Evolutionary conservation across 1,140 invertebrate genomes (phyloP).

Genomic region (Conus betulinus): DNA sequence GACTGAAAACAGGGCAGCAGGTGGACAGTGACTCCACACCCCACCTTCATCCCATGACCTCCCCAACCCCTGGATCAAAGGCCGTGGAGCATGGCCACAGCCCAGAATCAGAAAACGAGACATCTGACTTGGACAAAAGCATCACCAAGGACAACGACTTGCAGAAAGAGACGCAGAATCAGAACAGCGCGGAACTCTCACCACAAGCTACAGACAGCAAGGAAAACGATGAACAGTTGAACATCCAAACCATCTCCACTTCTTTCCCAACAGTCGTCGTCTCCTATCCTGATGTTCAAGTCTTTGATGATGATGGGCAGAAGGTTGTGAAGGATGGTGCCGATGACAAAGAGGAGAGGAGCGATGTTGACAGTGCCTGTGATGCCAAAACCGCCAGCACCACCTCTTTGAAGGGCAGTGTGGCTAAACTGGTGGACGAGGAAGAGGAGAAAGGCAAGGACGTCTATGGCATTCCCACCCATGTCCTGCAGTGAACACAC

Average conservation of each 20-base stretch:
- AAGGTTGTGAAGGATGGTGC: not conserved
- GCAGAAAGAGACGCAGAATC: not conserved
- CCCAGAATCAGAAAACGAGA: conserved; percentile 8
- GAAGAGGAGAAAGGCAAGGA: not conserved
- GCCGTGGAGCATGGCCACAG: not conserved
- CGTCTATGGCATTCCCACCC: not conserved
- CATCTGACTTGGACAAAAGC: conserved; percentile 4
- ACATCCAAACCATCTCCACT: not conserved
- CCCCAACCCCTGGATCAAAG: not conserved
- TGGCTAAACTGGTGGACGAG: not conserved
- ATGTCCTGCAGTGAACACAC: not conserved
- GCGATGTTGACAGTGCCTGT: not conserved
- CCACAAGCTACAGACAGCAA: not conserved
- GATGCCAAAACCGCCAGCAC: not conserved
- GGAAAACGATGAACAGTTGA: not conserved
- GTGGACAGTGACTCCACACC: not conserved
- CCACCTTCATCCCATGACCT: not conserved
- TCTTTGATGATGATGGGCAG: not conserved
- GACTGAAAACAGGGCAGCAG: not conserved
- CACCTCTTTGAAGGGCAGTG: not conserved
- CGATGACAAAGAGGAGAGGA: not conserved
- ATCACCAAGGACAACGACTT: not conserved
- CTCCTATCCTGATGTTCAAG: not conserved
- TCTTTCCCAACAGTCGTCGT: not conserved
- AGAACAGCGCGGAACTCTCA: not conserved